Evolutionary conservation across 2,888 invertebrate genomes (phyloP).

Genomic region (Kuschelorhynchus macadamiae): DNA sequence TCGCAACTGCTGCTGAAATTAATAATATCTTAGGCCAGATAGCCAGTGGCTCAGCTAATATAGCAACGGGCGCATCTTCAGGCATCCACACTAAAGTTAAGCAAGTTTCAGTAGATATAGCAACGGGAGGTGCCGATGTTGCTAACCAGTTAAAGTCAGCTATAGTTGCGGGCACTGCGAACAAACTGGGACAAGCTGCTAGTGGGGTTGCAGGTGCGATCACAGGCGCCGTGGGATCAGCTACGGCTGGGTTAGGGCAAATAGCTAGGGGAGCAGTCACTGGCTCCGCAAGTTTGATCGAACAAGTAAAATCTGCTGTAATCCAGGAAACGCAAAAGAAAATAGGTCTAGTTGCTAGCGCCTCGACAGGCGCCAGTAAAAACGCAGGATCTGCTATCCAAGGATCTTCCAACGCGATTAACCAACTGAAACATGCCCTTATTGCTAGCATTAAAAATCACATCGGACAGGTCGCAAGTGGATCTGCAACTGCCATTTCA

Average conservation of each 20-base stretch:
- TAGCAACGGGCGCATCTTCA: slow-evolving; percentile 27
- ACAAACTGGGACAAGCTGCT: slow-evolving; percentile 72
- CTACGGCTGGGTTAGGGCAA: slow-evolving; percentile 69
- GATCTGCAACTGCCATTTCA: slow-evolving; percentile 1
- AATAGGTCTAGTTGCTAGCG: slow-evolving; percentile 71
- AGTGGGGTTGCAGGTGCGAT: slow-evolving; percentile 72
- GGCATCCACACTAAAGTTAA: slow-evolving; percentile 29
- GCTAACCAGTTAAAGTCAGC: slow-evolving; percentile 54
- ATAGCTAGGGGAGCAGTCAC: slow-evolving; percentile 61
- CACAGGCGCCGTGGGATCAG: slow-evolving; percentile 46
- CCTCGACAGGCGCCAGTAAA: slow-evolving; percentile 67
- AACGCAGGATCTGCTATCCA: neutral
- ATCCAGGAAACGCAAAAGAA: slow-evolving; percentile 71
- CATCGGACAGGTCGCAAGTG: neutral
- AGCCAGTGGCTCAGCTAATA: slow-evolving; percentile 19
- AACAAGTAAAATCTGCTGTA: slow-evolving; percentile 53
- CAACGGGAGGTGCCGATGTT: slow-evolving; percentile 53
- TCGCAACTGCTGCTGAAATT: neutral
- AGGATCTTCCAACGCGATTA: slow-evolving; percentile 57
- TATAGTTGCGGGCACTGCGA: slow-evolving; percentile 68
- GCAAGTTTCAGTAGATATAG: slow-evolving; percentile 19
- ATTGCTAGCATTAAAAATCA: neutral
- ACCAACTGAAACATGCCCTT: slow-evolving; percentile 55
- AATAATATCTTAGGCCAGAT: slow-evolving; percentile 20
- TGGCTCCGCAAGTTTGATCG: slow-evolving; percentile 54